A percentile compares a stretch with the other conserved stretches of the same genome.
phyloP scores from a whole-genome alignment of 1,140 invertebrate species.

The Tetraneura akinire region DNA sequence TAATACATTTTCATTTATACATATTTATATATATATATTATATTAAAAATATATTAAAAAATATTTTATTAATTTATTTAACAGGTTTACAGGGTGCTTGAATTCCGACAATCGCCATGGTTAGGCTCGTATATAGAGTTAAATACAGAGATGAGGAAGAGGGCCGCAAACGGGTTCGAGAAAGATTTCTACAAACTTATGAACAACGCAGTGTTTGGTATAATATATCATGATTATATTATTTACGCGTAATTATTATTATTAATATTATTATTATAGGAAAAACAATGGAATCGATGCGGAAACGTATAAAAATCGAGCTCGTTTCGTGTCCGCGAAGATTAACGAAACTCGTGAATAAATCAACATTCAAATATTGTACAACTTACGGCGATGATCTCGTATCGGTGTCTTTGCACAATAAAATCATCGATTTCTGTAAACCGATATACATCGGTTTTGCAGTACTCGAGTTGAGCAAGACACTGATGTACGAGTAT shows the following conservation, averaged over 20 bases:
- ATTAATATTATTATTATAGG: not conserved
- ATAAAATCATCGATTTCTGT: not conserved
- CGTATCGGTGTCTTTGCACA: not conserved
- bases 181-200: too few relatives aligned
- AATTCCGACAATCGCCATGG: not conserved
- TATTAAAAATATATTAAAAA: not conserved
- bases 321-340: not conserved
- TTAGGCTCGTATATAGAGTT: not conserved
- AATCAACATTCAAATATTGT: not conserved
- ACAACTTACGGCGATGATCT: not conserved
- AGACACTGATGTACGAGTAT: not conserved
- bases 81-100: constrained; percentile 27
- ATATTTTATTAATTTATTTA: not conserved
- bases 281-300: not conserved
- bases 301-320: too few relatives aligned
- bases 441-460: not conserved
- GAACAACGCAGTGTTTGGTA: not conserved
- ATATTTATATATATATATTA: not conserved
- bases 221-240: too few relatives aligned
- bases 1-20: too few relatives aligned
- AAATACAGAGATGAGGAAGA: not conserved
- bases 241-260: not conserved
- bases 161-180: too few relatives aligned
- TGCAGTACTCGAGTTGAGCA: not conserved
- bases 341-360: not conserved